A percentile compares a stretch with the other conserved stretches of the same genome.
These are phyloP conservation scores for Phalanger gymnotis DNA, from an alignment of 2,797 vertebrate species.

Conservation along the genomic window DNA sequence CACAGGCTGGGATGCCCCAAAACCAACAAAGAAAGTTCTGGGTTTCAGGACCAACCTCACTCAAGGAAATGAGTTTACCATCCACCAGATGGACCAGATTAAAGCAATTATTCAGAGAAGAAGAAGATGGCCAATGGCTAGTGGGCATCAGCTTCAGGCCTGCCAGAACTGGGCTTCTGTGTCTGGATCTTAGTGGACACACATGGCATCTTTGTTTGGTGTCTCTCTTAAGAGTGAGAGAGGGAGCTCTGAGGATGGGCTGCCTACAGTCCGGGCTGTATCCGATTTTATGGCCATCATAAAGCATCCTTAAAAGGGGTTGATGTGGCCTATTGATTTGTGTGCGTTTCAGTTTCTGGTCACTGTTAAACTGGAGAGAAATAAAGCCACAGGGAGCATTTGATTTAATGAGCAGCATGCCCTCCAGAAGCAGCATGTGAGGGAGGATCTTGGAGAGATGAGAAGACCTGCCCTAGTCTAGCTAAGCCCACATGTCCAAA, in stretches of 20 bases:
- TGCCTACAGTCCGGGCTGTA: not conserved
- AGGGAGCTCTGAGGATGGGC: not conserved
- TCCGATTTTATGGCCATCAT: not conserved
- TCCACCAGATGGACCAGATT: not conserved
- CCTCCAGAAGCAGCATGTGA: not conserved
- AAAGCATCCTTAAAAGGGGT: not conserved
- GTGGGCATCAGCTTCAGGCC: rapidly evolving
- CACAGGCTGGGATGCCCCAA: not conserved
- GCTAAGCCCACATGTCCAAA: too few species aligned
- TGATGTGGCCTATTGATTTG: not conserved
- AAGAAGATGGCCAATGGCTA: not conserved
- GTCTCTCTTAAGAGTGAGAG: not conserved
- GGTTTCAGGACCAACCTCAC: not conserved
- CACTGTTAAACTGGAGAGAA: not conserved
- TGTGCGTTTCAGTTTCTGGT: not conserved
- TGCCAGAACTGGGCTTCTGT: too few species aligned
- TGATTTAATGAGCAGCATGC: not conserved
- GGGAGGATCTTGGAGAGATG: not conserved
- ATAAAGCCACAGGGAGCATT: not conserved
- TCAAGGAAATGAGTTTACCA: not conserved
- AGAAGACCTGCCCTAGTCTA: not conserved
- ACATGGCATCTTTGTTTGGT: too few species aligned
- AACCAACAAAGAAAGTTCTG: not conserved
- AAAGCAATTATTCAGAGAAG: not conserved
- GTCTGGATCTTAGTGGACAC: rapidly evolving